phyloP scores from a whole-genome alignment of 2,888 invertebrate genomes.

The Oasisia sp. region DNA sequence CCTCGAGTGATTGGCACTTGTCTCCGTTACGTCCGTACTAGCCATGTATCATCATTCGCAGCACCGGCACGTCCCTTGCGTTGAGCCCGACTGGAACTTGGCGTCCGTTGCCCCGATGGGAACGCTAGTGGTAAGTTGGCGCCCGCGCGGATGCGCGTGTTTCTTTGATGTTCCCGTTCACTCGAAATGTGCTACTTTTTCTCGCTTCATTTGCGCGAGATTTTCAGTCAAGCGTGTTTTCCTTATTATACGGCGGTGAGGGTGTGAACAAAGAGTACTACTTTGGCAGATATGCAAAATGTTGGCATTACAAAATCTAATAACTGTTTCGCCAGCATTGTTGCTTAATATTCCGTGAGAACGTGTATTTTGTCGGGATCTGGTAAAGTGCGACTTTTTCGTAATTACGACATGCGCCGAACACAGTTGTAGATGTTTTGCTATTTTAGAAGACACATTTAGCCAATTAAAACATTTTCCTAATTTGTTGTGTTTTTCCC shows the following conservation, averaged over 20 bases:
- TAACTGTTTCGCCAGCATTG: too few species aligned
- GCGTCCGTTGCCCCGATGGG: slow-evolving; percentile 17
- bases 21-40: not conserved
- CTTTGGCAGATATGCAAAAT: not conserved
- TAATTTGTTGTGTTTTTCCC: too few species aligned
- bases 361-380: not conserved
- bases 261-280: not conserved
- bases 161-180: not conserved
- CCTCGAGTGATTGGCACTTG: not conserved
- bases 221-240: not conserved
- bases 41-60: slow-evolving; percentile 2
- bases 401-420: not conserved
- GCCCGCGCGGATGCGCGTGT: not conserved
- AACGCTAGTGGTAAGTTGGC: slow-evolving; percentile 11
- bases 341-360: not conserved
- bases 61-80: not conserved
- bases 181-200: not conserved
- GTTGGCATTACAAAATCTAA: not conserved
- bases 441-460: not conserved
- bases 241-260: not conserved
- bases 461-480: too few species aligned
- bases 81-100: slow-evolving; percentile 13
- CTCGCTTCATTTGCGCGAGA: not conserved
- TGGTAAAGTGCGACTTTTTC: not conserved
- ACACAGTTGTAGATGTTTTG: not conserved